Evolutionary conservation across 1,140 invertebrate genomes (phyloP), one percentile per base, ranked within the genome.

Genomic region (Drosophila busckii): DNA sequence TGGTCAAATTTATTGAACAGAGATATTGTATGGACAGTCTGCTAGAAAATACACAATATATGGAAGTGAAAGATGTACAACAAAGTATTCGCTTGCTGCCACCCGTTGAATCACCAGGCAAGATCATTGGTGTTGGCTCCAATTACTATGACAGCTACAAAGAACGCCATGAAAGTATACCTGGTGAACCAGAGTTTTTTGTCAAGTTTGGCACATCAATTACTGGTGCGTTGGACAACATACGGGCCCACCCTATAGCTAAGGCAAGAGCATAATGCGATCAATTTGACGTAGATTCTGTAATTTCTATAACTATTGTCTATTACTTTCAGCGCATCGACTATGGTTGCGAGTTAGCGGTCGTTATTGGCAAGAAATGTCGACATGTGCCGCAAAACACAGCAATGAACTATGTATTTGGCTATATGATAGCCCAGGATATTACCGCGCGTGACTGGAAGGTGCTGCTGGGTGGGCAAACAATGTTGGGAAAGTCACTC

Each of bases 341-440:
- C 44, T 80, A 80, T 10, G 96, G 97, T 88, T 94, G 95, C 1
- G 95, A 97, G 82, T 78, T 97, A 26, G 93, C 92, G 0, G 92
- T 97, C 42, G 92, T 97, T 0, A 96, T 98, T 44, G 95, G 95
- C 3, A 94, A 93, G 82, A 90, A 89, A 54, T 93, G 92, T 16
- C 93, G 92, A 69, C 88, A 91, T 28, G 90, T 97, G 2, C 86
- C 89, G n/a, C 90, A 90, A 25, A 89, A 91, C 1, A 87, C 94
- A 16, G 95, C 93, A 0, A 90, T 93, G 60, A 89, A 93, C 8
- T 91, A 93, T 70, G 91, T 97, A 1, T 93, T 96, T 70, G 96
- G 96, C 0, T 97, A 95, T 76, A 95, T 94, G 4, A 90, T 96
- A 0, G 94, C 95, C 2, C 94, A 95, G 89, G 96, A 95, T 84